Evolutionary conservation across 2,888 invertebrate species (phyloP), one percentile per base, ranked within the genome.

Genomic region (Agrilus biguttatus): DNA sequence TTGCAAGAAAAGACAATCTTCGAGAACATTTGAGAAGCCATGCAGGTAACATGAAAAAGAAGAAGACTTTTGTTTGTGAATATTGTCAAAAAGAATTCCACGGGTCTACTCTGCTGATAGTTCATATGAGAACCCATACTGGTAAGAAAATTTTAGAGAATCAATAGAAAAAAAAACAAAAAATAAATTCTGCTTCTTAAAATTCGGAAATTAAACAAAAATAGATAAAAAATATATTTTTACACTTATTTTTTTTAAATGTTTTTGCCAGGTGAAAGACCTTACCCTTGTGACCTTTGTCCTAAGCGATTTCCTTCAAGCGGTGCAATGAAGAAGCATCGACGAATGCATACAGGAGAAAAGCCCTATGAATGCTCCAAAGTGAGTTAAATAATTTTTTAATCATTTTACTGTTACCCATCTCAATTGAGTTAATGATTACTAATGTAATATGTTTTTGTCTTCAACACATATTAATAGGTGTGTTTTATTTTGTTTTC

Each of bases 251-350:
- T 13, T 8, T 8, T 39, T 39, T 23, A n/a, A n/a, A n/a, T n/a
- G n/a, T n/a, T n/a, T n/a, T 23, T 8, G 46, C 38, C 44, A 65
- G 66, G 67, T 21, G 67, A 67, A 49, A 59, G 56, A 45, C 80
- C 80, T 5, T 83, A 77, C 54, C 72, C 75, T 47, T 87, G 87
- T 60, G 78, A 84, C 56, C 63, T 80, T 47, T 87, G 87, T 55
- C 75, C 78, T 1, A 82, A 80, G 59, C 70, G 74, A 44, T 85
- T 84, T 52, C 76, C 80, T 17, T 82, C 85, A 0, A 73, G 80
- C 51, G 78, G 82, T 17, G 83, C 86, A 0, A 74, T 85, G 62
- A 78, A 80, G 53, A 87, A 87, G 58, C 87, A 87, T 63, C 67
- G 79, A 21, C 56, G 71, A 36, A 69, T 66, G 57, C 71, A 71